Conservation (phyloP, 1,140 invertebrate genomes). For the Pachypsylla venusta region DNA sequence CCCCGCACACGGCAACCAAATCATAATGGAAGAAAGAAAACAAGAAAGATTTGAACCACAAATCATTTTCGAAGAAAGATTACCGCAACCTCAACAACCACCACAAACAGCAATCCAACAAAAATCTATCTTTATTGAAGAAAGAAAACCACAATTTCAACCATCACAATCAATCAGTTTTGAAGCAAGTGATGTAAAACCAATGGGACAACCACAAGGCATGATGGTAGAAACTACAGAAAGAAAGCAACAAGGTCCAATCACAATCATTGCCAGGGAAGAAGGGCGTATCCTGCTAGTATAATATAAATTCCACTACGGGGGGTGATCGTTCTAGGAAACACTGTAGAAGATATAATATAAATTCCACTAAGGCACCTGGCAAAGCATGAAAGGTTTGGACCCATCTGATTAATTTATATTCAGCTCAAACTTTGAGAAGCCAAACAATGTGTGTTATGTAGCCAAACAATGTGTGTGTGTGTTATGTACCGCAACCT, state of each 20-base stretch:
- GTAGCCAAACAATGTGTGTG: too few species aligned
- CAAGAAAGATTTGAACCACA: not conserved
- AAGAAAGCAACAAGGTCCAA: constrained; percentile 8
- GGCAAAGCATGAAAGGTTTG: too few species aligned
- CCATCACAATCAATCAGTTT: not conserved
- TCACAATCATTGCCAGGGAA: constrained; percentile 22
- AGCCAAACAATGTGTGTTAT: too few species aligned
- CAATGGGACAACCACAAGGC: constrained; percentile 16
- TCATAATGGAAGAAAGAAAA: constrained; percentile 5
- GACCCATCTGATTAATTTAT: too few species aligned
- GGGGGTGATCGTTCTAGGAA: too few species aligned
- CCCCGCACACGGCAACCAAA: not conserved
- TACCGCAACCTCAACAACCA: not conserved
- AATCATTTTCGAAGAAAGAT: not conserved
- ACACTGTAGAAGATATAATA: too few species aligned
- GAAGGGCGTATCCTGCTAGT: constrained; percentile 22
- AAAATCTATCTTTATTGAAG: constrained; percentile 4
- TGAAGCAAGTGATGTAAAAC: not conserved
- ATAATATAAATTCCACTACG: too few species aligned
- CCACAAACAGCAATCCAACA: not conserved
- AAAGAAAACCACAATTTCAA: not conserved
- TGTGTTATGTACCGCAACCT: too few species aligned
- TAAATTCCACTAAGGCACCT: too few species aligned
- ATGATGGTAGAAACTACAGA: constrained; percentile 7
- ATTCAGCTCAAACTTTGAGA: too few species aligned